Base-by-base conservation (phyloP, 1,140 invertebrate species). In the Homalodisca vitripennis region DNA sequence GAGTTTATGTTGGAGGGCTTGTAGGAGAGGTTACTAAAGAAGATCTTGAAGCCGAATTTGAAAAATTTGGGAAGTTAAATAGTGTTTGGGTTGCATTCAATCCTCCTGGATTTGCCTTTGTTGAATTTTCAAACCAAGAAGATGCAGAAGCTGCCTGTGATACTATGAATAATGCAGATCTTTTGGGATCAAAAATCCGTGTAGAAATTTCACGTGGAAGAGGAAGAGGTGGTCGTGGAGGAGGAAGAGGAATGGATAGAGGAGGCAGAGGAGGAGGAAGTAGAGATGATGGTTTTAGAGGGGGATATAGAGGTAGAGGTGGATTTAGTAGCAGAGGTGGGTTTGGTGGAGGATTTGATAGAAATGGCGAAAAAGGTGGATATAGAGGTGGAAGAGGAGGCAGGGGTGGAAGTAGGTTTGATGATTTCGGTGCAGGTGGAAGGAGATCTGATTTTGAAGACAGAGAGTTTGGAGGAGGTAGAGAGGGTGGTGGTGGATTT, bases 21-120 rank as follows among this genome's bases (percentile, higher is more conserved):
- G 88, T 86, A 74, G 90, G 92, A 76, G 88, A 85, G 76, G 88
- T 93, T 74, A 93, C 92, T 80, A 94, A 94, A 78, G 92, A 94
- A 81, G 92, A 95, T 79, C 80, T 94, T 46, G 92, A 95, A 78
- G 84, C 86, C 77, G 88, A 92, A 79, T 93, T 93, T 79, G 88
- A 90, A 75, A 91, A 91, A 83, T 98, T 93, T 83, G 96, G 95
- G 64, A 93, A 94, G 82, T 85, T 94, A 76, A 95, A 92, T 82
- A 98, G 91, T 79, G 95, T 98, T 53, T 97, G 94, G 94, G 93
- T 97, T 70, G 95, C 94, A 41, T 89, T 95, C 78, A 97, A 97
- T 80, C 95, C 93, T 73, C 93, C 89, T 74, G 95, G 96, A 73
- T 99, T 99, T 85, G 98, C 97, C 64, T 99, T 99, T 85, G 93